These are phyloP conservation scores for Labia minor DNA, from an alignment of 2,888 invertebrate species.

Conservation along the genomic window DNA sequence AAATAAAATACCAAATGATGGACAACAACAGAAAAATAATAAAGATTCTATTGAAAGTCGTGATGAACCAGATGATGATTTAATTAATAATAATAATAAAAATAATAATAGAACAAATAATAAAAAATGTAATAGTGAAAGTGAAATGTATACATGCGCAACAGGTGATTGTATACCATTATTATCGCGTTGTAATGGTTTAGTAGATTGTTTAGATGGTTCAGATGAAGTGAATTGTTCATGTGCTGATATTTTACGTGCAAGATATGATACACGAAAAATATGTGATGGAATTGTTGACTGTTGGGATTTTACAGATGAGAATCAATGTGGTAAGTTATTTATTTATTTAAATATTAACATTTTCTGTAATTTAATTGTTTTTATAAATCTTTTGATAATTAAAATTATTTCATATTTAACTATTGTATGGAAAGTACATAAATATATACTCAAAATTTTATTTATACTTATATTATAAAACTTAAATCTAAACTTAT, in stretches of 20 bases:
- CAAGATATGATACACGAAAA: slow-evolving; percentile 57
- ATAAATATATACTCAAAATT: no score
- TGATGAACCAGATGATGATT: not conserved
- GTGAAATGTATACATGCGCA: not conserved
- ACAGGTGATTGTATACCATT: slow-evolving; percentile 46
- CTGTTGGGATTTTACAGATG: slow-evolving; percentile 71
- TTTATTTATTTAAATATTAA: slow-evolving; percentile 17
- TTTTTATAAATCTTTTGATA: not conserved
- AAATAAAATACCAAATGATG: not conserved
- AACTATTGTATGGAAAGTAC: no score
- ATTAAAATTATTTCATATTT: slow-evolving; percentile 15
- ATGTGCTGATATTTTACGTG: slow-evolving; percentile 62
- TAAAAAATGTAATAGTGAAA: slow-evolving; percentile 44
- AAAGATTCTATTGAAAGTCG: not conserved
- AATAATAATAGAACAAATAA: no score
- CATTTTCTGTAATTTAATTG: no score
- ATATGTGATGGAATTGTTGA: slow-evolving; percentile 70
- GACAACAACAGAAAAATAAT: no score
- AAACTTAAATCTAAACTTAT: no score
- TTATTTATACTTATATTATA: no score
- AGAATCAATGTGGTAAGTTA: slow-evolving; percentile 58
- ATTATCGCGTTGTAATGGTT: slow-evolving; percentile 57
- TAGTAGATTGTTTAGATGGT: slow-evolving; percentile 57
- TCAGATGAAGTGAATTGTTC: slow-evolving; percentile 62
- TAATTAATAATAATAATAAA: not conserved